phyloP scores from a whole-genome alignment of 1,140 invertebrate species.

The Augochlora pura region DNA sequence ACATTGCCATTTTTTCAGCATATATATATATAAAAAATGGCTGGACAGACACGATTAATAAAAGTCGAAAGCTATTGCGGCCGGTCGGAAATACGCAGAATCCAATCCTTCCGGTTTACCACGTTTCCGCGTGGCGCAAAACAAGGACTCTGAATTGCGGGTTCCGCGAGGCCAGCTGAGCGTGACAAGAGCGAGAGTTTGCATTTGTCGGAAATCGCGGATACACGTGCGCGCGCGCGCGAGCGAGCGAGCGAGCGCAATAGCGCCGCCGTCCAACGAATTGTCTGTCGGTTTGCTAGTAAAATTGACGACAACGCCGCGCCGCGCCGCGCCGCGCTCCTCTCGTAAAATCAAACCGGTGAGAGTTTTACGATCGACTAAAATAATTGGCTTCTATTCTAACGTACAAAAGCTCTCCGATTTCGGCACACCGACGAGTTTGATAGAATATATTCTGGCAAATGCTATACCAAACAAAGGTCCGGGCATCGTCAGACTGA shows the following conservation, averaged over 20 bases:
- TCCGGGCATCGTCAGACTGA: too few species aligned
- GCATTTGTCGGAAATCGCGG: slow-evolving; percentile 42
- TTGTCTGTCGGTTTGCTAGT: slow-evolving; percentile 39
- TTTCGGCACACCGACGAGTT: too few species aligned
- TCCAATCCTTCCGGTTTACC: slow-evolving; percentile 49
- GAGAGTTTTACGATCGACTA: slow-evolving; percentile 23
- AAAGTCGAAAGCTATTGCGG: slow-evolving; percentile 42
- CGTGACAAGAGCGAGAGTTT: slow-evolving; percentile 43
- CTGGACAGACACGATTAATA: slow-evolving; percentile 36
- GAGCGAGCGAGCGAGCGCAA: too few species aligned
- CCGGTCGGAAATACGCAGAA: slow-evolving; percentile 31
- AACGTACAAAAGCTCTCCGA: too few species aligned
- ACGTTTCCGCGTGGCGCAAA: slow-evolving; percentile 42
- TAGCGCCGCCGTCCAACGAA: not conserved
- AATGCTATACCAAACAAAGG: too few species aligned
- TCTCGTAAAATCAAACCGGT: slow-evolving; percentile 44
- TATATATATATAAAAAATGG: slow-evolving; percentile 18
- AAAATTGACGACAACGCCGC: slow-evolving; percentile 40
- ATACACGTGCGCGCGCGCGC: slow-evolving; percentile 1
- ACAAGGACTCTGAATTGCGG: slow-evolving; percentile 37
- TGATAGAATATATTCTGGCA: too few species aligned
- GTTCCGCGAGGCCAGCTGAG: slow-evolving; percentile 32
- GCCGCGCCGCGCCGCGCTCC: not conserved
- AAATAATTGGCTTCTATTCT: slow-evolving; percentile 30
- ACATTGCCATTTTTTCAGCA: too few species aligned